Evolutionary conservation across 2,113 vertebrate species (phyloP), one percentile per base, ranked within the genome.

Genomic region (Ivindomyrus marchei): DNA sequence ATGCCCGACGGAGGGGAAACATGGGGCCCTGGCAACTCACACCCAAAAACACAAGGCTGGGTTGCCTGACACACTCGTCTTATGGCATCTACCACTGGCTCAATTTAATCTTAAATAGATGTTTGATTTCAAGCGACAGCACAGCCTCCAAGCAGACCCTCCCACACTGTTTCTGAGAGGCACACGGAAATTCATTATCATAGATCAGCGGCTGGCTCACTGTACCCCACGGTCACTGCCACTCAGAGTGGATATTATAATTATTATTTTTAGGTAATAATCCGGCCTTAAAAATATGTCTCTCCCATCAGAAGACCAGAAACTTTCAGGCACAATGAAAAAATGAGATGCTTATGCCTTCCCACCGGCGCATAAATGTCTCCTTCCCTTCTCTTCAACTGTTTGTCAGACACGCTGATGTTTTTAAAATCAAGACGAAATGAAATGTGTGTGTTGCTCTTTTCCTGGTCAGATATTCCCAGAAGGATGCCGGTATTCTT

Each of bases 401-500:
- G 84, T 50, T 47, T 85, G 36, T 84, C 80, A 46, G 36, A 19
- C 21, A 24, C 2, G 9, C 46, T 13, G 83, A 10, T 86, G 45
- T 86, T 86, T 49, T 86, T 50, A 86, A 50, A 50, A 50, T 86
- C 84, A 86, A 47, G 47, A 86, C 84, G 45, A 86, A 49, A 86
- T 49, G 45, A 27, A 86, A 50, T 46, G 74, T 80, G 27, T 39
- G 31, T 80, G 31, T 39, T 80, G 31, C 45, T 86, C 13, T 85
- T 85, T 39, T 80, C n/a, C 47, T 50, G 47, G 24, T 49, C 84
- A 86, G 45, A 86, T 50, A 86, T 86, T 86, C 84, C 84, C 84
- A 86, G 84, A 86, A 86, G 84, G 47, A 86, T 27, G 45, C 21
- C 21, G n/a, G 9, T 50, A 86, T 86, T 86, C 84, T 86, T 49